Evolutionary conservation across 2,113 vertebrate species (phyloP), one percentile per base, ranked within the genome.

Genomic region (Ophthalmolycus amberensis): DNA sequence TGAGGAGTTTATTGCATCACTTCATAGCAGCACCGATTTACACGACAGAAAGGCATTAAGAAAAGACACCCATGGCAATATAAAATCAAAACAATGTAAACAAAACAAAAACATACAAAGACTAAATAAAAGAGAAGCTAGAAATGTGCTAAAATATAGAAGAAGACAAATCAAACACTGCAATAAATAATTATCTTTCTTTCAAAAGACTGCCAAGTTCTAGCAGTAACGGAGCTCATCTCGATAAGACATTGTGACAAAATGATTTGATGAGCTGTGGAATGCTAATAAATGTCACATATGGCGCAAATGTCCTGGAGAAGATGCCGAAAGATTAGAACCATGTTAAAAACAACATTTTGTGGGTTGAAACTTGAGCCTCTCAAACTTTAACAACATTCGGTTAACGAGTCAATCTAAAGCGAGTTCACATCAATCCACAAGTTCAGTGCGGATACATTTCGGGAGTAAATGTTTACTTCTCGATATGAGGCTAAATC

Each of bases 391-490:
- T 8, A 75, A 60, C 67, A 72, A 29, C 60, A 52, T 66, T 74
- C 56, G 71, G 29, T 76, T 71, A 85, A 85, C 80, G 34, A 74
- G 71, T 63, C 44, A 16, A 79, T 87, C 48, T 81, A 62, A 79
- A 80, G 37, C 79, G 76, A 75, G 66, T 66, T 56, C 18, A 42
- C 66, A 81, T 81, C 63, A 74, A 12, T 73, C 62, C 22, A 50
- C 42, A 66, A n/a, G 46, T 73, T 84, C 38, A 4, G 34, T 16
- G 48, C 34, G 34, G 54, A 72, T 60, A 70, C 60, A 71, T 65
- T 77, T 72, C n/a, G 72, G 69, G 22, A 68, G 59, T 18, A 15
- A 79, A 89, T 78, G 63, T 89, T 78, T 83, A 66, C 75, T 72
- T 74, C 50, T 71, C 71, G 59, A 68, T 77, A 58, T 27, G 65